Evolutionary conservation across 2,113 vertebrate species (phyloP).

Genomic region (Aramus guarauna): DNA sequence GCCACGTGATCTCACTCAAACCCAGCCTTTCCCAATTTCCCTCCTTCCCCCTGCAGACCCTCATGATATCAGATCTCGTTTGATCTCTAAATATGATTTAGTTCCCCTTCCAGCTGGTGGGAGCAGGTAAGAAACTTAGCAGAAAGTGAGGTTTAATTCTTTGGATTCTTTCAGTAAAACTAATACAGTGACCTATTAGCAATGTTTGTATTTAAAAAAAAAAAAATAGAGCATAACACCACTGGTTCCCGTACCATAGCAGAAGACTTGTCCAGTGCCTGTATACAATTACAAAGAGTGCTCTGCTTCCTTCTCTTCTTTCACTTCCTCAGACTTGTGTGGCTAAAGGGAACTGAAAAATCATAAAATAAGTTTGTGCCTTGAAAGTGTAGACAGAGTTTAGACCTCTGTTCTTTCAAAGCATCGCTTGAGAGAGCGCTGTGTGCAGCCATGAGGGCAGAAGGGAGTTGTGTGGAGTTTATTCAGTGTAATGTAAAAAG

Average conservation of each 20-base stretch:
- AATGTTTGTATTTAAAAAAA: background rate
- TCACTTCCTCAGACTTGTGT: background rate
- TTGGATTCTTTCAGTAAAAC: background rate
- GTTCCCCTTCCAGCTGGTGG: background rate
- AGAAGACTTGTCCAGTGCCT: background rate
- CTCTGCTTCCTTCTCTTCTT: background rate
- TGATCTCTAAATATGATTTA: background rate
- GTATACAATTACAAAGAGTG: background rate
- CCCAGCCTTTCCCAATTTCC: background rate
- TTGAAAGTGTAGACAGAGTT: background rate
- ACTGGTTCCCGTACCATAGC: background rate
- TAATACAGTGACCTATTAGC: background rate
- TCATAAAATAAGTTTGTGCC: background rate
- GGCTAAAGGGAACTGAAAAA: slow-evolving; percentile 1
- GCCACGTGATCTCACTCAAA: background rate
- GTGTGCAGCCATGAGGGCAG: background rate
- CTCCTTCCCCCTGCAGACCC: background rate
- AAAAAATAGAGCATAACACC: background rate
- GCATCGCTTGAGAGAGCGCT: background rate
- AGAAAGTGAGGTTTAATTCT: background rate
- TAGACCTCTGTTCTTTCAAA: background rate
- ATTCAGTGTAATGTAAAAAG: background rate
- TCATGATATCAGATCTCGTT: fast-evolving
- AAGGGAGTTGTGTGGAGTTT: background rate
- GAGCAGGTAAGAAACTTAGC: background rate